Percentiles rank a stretch among this genome's conserved stretches.
These are phyloP conservation scores for Agrotis clavis DNA, from an alignment of 2,888 invertebrate genomes.

Conservation along the genomic window DNA sequence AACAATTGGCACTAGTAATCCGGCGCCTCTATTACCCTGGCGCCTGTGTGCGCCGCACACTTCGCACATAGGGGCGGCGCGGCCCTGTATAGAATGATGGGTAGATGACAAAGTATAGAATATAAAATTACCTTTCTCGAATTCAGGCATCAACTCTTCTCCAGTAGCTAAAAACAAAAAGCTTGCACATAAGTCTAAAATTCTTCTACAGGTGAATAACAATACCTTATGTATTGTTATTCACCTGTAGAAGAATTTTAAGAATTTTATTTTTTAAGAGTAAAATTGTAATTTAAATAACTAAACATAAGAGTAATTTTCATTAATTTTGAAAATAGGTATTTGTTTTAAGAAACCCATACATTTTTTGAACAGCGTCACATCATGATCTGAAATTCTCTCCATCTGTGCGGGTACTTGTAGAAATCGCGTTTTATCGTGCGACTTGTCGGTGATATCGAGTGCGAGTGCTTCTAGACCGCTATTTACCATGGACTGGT, in stretches of 20 bases:
- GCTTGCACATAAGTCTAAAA: constrained; percentile 8
- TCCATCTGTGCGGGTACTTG: constrained; percentile 77
- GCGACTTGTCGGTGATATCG: constrained; percentile 73
- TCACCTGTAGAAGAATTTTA: too few species aligned
- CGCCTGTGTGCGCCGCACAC: too few species aligned
- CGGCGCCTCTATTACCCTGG: too few species aligned
- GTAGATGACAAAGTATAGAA: background rate
- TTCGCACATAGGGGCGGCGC: too few species aligned
- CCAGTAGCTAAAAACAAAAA: constrained; percentile 73
- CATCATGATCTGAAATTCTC: constrained; percentile 77
- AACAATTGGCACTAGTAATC: too few species aligned
- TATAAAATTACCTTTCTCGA: constrained; percentile 75
- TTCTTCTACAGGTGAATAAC: background rate
- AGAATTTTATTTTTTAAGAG: too few species aligned
- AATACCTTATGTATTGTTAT: too few species aligned
- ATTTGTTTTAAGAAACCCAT: constrained; percentile 33
- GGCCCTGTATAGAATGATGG: too few species aligned
- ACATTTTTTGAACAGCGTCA: constrained; percentile 82
- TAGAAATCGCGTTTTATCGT: constrained; percentile 69
- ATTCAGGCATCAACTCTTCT: constrained; percentile 70
- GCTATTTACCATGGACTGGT: constrained; percentile 70
- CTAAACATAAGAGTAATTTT: background rate
- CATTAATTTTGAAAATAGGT: background rate
- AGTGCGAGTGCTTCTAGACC: constrained; percentile 68
- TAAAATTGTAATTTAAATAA: too few species aligned